Base-by-base conservation (phyloP, 1,140 invertebrate species). In the Acyrthosiphon pisum region DNA sequence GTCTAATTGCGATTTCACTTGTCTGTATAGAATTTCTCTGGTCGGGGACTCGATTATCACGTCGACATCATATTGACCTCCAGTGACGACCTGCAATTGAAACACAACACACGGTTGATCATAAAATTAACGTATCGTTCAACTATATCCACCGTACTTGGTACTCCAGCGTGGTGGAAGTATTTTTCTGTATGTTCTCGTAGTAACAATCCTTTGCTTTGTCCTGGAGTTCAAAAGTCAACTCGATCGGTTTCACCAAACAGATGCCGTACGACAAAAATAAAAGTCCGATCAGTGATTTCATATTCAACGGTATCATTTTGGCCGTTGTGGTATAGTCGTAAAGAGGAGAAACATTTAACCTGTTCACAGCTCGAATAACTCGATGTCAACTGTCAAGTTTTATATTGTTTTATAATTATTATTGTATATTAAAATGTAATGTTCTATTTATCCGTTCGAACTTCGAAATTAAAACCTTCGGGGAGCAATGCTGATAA, bases 41-140 rank as follows among this genome's bases (percentile, higher is more conserved):
- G 97, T 97, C 22, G 99, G 99, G 94, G 97, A 97, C 95, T 98
- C 97, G 86, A 99, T 95, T 93, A 97, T 97, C 76, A 99, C 98
- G 95, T 99, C 99, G 26, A 99, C 99, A 96, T 99, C 99, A 95
- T 99, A 99, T 94, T 99, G 98, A 7, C 99, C 99, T 94, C 99
- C 99, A 88, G 99, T 99, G 6, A 99, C 98, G 48, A 99, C 99
- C 99, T 99, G 95, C 53, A 96, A 94, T 88, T 18, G 23, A 20
- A 6, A 83, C 20, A 14, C 14, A n/a, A 76, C 30, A 76, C 60
- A n/a, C 30, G n/a, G n/a, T 68, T n/a, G 18, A 76, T 18, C n/a
- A n/a, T 20, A 6, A 30, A 68, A 76, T n/a, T 0, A 76, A 76
- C n/a, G 14, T 76, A n/a, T n/a, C 4, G 4, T 2, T 68, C 3